These are phyloP conservation scores for Lithophane leautieri DNA, from an alignment of 2,888 invertebrate species.

Conservation along the genomic window DNA sequence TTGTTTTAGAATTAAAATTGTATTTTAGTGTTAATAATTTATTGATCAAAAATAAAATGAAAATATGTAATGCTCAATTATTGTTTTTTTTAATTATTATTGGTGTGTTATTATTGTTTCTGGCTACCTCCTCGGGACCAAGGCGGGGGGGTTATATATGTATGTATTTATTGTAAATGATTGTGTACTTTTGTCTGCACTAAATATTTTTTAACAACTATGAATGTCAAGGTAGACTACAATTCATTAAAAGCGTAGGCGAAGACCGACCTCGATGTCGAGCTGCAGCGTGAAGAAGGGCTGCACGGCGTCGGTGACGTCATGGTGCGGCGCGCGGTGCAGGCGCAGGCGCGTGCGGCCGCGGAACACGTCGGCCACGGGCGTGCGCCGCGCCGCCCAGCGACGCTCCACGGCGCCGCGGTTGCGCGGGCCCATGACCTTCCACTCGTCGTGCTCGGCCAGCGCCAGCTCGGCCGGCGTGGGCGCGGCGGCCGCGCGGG, in stretches of 20 bases:
- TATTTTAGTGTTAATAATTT: not conserved
- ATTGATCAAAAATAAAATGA: not conserved
- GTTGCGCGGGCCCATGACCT: slow-evolving; percentile 96
- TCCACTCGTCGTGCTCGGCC: slow-evolving; percentile 92
- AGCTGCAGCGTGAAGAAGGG: slow-evolving; percentile 98
- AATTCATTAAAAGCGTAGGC: not conserved
- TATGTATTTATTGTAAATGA: not conserved
- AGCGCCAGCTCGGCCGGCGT: slow-evolving; percentile 75
- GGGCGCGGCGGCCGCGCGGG: slow-evolving; percentile 79
- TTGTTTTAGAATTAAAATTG: not conserved
- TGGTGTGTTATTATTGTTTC: too few species aligned
- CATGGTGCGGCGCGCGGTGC: slow-evolving; percentile 91
- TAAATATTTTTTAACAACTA: not conserved
- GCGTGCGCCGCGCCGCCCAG: slow-evolving; percentile 93
- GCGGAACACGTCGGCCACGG: slow-evolving; percentile 97
- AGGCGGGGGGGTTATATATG: not conserved
- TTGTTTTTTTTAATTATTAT: not conserved
- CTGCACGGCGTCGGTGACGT: slow-evolving; percentile 97
- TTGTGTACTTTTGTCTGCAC: too few species aligned
- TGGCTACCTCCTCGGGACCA: not conserved
- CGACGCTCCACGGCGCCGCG: slow-evolving; percentile 97
- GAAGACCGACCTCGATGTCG: slow-evolving; percentile 94
- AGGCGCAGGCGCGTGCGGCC: slow-evolving; percentile 97
- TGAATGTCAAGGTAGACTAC: not conserved
- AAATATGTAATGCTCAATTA: not conserved